Evolutionary conservation across 2,113 vertebrate genomes (phyloP).

Genomic region (Apaloderma vittatum): DNA sequence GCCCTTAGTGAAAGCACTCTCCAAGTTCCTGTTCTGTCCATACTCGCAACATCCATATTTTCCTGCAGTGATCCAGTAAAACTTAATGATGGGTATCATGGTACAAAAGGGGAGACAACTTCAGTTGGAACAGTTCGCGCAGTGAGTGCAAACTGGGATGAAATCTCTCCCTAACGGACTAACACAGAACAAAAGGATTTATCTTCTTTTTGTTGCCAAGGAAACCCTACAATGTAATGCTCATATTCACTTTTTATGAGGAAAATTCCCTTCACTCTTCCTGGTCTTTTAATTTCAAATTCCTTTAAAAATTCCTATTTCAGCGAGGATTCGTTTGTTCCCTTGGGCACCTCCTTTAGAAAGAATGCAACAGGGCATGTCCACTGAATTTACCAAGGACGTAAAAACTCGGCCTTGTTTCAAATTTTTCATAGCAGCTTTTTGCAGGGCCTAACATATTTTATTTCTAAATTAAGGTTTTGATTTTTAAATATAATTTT

Average conservation of each 20-base stretch:
- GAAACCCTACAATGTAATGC: slow-evolving; percentile 45
- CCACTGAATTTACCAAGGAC: neutral
- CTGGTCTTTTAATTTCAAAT: neutral
- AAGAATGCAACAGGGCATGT: neutral
- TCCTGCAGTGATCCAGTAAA: slow-evolving; percentile 57
- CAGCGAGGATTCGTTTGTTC: neutral
- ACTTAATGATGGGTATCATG: slow-evolving; percentile 52
- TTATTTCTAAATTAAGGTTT: neutral
- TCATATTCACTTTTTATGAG: slow-evolving; percentile 14
- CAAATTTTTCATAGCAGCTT: neutral
- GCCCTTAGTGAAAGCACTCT: neutral
- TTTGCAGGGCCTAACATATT: neutral
- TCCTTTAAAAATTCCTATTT: neutral
- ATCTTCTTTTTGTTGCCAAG: slow-evolving; percentile 62
- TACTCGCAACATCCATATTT: neutral
- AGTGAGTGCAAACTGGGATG: slow-evolving; percentile 47
- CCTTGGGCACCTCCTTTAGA: neutral
- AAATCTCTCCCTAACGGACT: slow-evolving; percentile 41
- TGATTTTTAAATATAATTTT: neutral
- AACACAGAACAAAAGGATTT: slow-evolving; percentile 60
- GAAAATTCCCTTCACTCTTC: neutral
- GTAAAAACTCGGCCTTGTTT: neutral
- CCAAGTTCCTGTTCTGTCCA: neutral
- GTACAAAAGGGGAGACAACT: slow-evolving; percentile 33
- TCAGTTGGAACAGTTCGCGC: slow-evolving; percentile 34